Base-by-base conservation (phyloP, 2,113 vertebrate genomes). In the Puma concolor region DNA sequence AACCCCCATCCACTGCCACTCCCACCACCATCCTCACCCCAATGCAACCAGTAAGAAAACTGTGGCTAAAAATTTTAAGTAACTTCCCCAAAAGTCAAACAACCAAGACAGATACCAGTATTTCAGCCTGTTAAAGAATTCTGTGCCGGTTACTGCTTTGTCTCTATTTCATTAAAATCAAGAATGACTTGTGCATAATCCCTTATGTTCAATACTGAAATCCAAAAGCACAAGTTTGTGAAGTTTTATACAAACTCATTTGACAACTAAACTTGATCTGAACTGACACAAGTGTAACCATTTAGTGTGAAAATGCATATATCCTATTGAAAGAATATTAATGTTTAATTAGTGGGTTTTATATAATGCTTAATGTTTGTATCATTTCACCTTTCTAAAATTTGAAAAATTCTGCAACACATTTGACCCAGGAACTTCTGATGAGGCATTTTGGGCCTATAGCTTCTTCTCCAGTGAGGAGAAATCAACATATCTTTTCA, bases 141-240 rank as follows among this genome's bases (percentile, higher is more conserved):
- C 60, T 50, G 12, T 94, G 25, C 54, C 31, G 1, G 31, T 85
- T 57, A 72, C 17, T 79, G 12, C 36, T 82, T 77, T 89, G 16
- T 36, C 36, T 81, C 48, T 60, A 84, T 87, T 71, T 88, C 25
- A 74, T 84, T 93, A 66, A 96, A 91, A 63, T 79, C 48, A 88
- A 84, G 72, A 72, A 27, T 36, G 13, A 48, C 54, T 69, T 67
- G 48, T 50, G 8, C 60, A 63, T 82, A 86, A 96, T 80, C 67
- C 48, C 16, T 91, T 88, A 80, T 88, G 66, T 77, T 94, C 44
- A 44, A 36, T 84, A 83, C 74, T 91, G 57, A 95, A 96, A 50
- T 89, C 48, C 50, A 76, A 71, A 92, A 80, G 29, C 11, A 4
- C 48, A 89, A 19, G 4, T 71, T 64, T 86, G 31, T 82, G 63